These are phyloP conservation scores for Drosophila neutralis DNA, from an alignment of 2,888 invertebrate species.

Conservation along the genomic window DNA sequence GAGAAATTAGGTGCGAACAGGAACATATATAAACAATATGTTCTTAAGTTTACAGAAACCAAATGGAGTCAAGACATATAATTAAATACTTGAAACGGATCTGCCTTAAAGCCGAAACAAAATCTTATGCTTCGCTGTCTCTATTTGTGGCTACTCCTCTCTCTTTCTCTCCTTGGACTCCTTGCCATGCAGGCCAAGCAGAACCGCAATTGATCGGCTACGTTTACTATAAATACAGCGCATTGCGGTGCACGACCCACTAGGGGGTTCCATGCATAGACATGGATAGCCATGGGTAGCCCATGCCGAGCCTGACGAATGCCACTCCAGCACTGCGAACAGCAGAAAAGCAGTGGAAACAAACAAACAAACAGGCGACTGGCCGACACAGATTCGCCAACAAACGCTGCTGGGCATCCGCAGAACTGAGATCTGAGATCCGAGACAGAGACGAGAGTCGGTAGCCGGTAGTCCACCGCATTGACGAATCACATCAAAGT, in stretches of 20 bases:
- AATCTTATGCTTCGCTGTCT: neutral
- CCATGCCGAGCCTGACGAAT: conserved; percentile 60
- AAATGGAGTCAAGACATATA: neutral
- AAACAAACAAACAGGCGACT: conserved; percentile 35
- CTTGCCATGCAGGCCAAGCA: conserved; percentile 36
- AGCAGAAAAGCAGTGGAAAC: conserved; percentile 26
- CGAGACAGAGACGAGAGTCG: conserved; percentile 31
- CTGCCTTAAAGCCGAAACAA: neutral
- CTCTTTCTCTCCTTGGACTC: neutral
- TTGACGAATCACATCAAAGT: conserved; percentile 83
- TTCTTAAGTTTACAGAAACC: neutral
- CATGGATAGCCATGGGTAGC: neutral
- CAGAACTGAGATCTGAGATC: conserved; percentile 25
- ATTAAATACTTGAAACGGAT: neutral
- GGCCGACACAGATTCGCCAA: conserved; percentile 71
- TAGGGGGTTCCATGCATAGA: conserved; percentile 23
- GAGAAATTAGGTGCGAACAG: neutral
- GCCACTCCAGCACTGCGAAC: conserved; percentile 25
- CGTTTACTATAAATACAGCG: conserved; percentile 77
- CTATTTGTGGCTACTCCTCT: neutral
- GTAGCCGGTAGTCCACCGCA: conserved; percentile 81
- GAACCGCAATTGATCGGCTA: conserved; percentile 72
- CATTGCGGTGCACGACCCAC: conserved; percentile 61
- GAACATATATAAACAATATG: neutral
- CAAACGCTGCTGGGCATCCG: conserved; percentile 75